A percentile compares a stretch with the other conserved stretches of the same genome.
Evolutionary conservation across 2,113 vertebrate species (phyloP).

Genomic region (Microtus montanus): DNA sequence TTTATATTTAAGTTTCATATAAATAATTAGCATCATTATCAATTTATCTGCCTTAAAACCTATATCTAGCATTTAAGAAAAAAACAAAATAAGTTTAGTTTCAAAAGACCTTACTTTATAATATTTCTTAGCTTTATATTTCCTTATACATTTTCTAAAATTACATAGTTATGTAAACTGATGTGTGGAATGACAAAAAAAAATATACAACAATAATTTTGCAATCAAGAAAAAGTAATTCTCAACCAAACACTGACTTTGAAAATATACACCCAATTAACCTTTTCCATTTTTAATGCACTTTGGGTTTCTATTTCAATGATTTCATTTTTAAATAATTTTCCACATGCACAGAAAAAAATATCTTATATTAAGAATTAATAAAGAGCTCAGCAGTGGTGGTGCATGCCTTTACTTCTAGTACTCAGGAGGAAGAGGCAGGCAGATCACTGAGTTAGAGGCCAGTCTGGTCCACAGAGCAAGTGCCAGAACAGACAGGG

Average conservation of each 20-base stretch:
- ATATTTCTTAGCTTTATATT: background rate
- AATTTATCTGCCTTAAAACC: constrained; percentile 10
- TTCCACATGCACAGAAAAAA: constrained; percentile 27
- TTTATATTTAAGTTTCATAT: background rate
- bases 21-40: background rate
- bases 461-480: background rate
- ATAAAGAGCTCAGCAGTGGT: background rate
- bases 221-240: constrained; percentile 33
- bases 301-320: constrained; percentile 20
- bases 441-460: background rate
- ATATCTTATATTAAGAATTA: background rate
- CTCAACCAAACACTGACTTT: constrained; percentile 24
- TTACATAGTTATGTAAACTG: background rate
- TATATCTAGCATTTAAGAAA: background rate
- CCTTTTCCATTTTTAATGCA: background rate
- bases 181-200: background rate
- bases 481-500: background rate
- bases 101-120: background rate
- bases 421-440: background rate
- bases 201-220: constrained; percentile 17
- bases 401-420: background rate
- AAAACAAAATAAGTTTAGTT: constrained; percentile 26
- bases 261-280: constrained; percentile 11
- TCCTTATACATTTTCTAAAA: constrained; percentile 38
- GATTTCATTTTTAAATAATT: constrained; percentile 54